These are phyloP conservation scores for Carcina quercana DNA, from an alignment of 2,888 invertebrate genomes.

Conservation along the genomic window DNA sequence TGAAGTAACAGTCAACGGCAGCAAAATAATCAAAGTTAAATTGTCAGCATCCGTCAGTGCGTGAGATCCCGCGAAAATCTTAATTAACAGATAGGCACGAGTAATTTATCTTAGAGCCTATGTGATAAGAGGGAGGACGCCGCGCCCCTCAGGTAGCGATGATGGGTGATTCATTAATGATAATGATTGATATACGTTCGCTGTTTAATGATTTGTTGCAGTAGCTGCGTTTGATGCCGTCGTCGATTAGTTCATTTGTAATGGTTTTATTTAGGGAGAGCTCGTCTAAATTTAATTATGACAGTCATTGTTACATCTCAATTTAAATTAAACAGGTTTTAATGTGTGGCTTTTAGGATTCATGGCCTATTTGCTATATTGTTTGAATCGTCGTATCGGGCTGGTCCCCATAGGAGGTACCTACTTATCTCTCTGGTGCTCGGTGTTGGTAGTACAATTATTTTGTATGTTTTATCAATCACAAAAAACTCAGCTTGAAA, in stretches of 20 bases:
- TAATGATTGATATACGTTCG: slow-evolving; percentile 37
- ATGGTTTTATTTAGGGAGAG: no score
- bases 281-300: no score
- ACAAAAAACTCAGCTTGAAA: no score
- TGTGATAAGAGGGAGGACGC: slow-evolving; percentile 51
- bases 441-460: no score
- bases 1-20: slow-evolving; percentile 34
- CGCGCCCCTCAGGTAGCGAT: slow-evolving; percentile 42
- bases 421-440: no score
- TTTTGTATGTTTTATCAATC: no score
- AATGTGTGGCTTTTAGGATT: no score
- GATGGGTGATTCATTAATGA: slow-evolving; percentile 30
- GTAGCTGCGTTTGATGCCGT: slow-evolving; percentile 18
- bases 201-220: slow-evolving; percentile 23
- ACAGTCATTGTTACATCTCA: neutral
- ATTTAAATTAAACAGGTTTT: no score
- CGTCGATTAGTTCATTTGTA: no score
- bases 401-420: no score
- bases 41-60: slow-evolving; percentile 60
- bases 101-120: slow-evolving; percentile 53
- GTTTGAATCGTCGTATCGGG: no score
- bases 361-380: no score
- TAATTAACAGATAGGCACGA: slow-evolving; percentile 70
- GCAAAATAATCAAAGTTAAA: slow-evolving; percentile 59
- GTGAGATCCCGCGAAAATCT: slow-evolving; percentile 68